Base-by-base conservation (phyloP, 2,113 vertebrate species). In the Nibea albiflora region DNA sequence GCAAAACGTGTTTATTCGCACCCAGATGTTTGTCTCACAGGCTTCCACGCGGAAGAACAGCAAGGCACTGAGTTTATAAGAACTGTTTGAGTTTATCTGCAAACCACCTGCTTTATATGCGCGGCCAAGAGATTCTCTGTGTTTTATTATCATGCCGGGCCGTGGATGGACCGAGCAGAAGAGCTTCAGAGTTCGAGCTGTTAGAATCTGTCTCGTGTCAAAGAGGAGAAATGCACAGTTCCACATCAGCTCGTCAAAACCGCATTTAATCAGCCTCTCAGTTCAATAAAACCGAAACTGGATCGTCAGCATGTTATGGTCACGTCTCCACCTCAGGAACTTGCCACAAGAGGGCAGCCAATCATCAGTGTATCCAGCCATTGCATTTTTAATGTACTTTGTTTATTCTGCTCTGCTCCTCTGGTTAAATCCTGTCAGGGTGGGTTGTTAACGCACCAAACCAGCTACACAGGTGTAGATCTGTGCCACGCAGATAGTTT, bases 301-400 rank as follows among this genome's bases (percentile, higher is more conserved):
- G n/a, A n/a, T 1, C 24, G 17, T 69, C 44, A 50, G 62, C 62
- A 10, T 57, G 47, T 58, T 61, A 11, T 53, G 39, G 1, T 44
- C 8, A 3, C 20, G 16, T 49, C 31, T 49, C 39, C 28, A 66
- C 35, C 2, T 19, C 19, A 73, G 9, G 47, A 57, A 56, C 2
- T 3, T 20, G 50, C 84, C 93, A 92, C 84, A 77, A 90, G 93
- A 90, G 83, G 92, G 90, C 91, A 88, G 85, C 82, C 68, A 73
- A 57, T 54, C 72, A 76, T 57, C 54, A 78, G 4, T 58, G 15
- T 3, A 67, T 12, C 14, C 20, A 8, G 1, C 24, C 20, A 61
- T 56, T 80, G 22, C 4, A 4, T 28, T 46, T 72, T 20, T 49
- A 35, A 35, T 35, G 11, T 9, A 12, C 5, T 80, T 60, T 19